Evolutionary conservation across 2,797 vertebrate genomes (phyloP).

Genomic region (Falco biarmicus): DNA sequence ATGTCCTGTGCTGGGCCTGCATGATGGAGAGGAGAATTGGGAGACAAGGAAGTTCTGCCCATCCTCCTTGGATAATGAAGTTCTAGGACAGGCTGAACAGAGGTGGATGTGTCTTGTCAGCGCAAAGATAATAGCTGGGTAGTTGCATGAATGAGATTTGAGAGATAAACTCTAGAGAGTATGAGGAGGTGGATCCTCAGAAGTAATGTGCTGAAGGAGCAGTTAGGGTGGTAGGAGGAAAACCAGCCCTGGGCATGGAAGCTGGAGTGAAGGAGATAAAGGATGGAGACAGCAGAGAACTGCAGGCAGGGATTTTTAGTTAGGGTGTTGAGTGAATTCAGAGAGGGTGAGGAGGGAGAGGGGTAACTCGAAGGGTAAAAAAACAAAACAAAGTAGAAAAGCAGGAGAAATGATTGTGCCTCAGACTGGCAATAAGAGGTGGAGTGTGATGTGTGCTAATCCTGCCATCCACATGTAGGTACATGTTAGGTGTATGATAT

Average conservation of each 20-base stretch:
- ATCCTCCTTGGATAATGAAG: neutral
- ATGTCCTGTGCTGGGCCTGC: neutral
- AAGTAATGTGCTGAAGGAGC: neutral
- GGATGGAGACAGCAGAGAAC: neutral
- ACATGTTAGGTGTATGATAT: neutral
- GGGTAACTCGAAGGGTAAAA: neutral
- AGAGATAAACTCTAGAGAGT: neutral
- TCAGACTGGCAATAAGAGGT: neutral
- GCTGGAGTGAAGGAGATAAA: neutral
- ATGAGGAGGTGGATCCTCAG: neutral
- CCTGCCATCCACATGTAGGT: neutral
- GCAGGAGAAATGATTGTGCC: neutral
- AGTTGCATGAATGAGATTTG: neutral
- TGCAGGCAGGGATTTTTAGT: neutral
- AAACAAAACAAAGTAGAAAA: neutral
- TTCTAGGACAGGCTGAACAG: neutral
- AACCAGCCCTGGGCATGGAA: neutral
- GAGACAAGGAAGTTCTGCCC: neutral
- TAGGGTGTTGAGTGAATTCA: neutral
- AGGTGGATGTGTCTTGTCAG: neutral
- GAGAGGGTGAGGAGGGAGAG: neutral
- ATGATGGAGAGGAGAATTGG: neutral
- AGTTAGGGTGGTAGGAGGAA: neutral
- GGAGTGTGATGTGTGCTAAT: neutral
- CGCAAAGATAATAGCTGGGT: neutral